A percentile compares a stretch with the other conserved stretches of the same genome.
phyloP scores from a whole-genome alignment of 2,797 vertebrate species.

The Lithobates pipiens region DNA sequence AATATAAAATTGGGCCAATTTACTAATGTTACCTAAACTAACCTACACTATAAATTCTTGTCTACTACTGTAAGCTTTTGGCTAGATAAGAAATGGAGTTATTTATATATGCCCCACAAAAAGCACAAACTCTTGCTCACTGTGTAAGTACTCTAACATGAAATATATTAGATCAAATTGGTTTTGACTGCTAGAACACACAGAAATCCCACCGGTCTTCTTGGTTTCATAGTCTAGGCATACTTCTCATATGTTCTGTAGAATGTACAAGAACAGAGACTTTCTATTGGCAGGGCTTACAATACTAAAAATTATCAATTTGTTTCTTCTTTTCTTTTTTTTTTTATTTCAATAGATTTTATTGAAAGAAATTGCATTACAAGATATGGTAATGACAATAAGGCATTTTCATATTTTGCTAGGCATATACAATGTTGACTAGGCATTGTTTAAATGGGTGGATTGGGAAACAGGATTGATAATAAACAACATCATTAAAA shows the following conservation, averaged over 20 bases:
- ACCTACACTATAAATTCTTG: constrained; percentile 16
- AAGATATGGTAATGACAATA: no score
- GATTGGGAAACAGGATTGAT: no score
- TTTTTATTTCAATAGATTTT: no score
- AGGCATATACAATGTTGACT: no score
- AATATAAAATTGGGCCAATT: background rate
- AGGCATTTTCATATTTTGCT: no score
- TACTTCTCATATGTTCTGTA: constrained; percentile 36
- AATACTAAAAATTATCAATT: constrained; percentile 13
- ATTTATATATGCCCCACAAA: constrained; percentile 32
- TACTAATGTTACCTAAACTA: constrained; percentile 27
- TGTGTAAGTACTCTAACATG: constrained; percentile 24
- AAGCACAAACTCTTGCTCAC: constrained; percentile 11
- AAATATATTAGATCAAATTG: constrained; percentile 49
- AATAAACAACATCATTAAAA: no score
- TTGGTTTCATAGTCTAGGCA: constrained; percentile 16
- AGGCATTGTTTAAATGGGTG: no score
- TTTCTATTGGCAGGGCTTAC: constrained; percentile 38
- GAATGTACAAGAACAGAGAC: constrained; percentile 34
- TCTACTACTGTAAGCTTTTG: constrained; percentile 6
- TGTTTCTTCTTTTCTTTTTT: constrained; percentile 34
- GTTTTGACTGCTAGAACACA: constrained; percentile 40
- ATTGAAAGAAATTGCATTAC: no score
- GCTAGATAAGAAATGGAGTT: constrained; percentile 22
- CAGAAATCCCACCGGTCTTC: constrained; percentile 37